Percentiles rank a stretch among this genome's conserved stretches.
Evolutionary conservation across 1,140 invertebrate species (phyloP).

Genomic region (Drosophila setifemur): DNA sequence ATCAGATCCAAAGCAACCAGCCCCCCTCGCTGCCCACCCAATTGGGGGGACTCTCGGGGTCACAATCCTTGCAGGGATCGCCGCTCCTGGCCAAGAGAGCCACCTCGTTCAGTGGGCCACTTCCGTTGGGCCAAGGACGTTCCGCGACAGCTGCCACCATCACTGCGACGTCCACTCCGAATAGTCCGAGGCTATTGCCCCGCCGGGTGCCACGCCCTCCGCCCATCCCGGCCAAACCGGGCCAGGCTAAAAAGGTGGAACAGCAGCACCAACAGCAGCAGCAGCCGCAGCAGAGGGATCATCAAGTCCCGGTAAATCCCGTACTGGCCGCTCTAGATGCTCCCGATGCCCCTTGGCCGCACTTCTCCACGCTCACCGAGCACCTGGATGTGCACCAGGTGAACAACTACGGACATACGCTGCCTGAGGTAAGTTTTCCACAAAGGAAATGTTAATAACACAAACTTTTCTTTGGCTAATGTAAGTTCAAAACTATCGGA

Average conservation of each 20-base stretch:
- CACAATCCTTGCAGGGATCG: slow-evolving; percentile 69
- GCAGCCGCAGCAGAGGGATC: background rate
- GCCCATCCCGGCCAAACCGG: slow-evolving; percentile 83
- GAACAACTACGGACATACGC: slow-evolving; percentile 75
- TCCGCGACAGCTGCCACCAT: slow-evolving; percentile 17
- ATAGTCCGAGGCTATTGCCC: slow-evolving; percentile 87
- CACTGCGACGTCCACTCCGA: slow-evolving; percentile 86
- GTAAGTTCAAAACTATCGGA: no score
- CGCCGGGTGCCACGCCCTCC: slow-evolving; percentile 84
- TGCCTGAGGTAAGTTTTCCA: slow-evolving; percentile 63
- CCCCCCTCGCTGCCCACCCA: slow-evolving; percentile 63
- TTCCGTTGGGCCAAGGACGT: slow-evolving; percentile 53
- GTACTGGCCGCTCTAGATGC: slow-evolving; percentile 60
- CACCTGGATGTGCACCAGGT: slow-evolving; percentile 77
- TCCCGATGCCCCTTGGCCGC: slow-evolving; percentile 77
- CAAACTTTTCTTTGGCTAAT: no score
- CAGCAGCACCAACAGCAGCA: background rate
- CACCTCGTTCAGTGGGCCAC: slow-evolving; percentile 77
- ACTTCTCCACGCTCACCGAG: slow-evolving; percentile 77
- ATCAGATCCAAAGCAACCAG: slow-evolving; percentile 33
- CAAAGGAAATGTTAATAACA: background rate
- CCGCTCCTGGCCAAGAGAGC: slow-evolving; percentile 75
- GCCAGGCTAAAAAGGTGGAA: slow-evolving; percentile 21
- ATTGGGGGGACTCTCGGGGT: slow-evolving; percentile 30
- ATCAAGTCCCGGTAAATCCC: slow-evolving; percentile 33